Conservation (phyloP, 2,797 vertebrate genomes). For the Typhlichthys eigenmanni region DNA sequence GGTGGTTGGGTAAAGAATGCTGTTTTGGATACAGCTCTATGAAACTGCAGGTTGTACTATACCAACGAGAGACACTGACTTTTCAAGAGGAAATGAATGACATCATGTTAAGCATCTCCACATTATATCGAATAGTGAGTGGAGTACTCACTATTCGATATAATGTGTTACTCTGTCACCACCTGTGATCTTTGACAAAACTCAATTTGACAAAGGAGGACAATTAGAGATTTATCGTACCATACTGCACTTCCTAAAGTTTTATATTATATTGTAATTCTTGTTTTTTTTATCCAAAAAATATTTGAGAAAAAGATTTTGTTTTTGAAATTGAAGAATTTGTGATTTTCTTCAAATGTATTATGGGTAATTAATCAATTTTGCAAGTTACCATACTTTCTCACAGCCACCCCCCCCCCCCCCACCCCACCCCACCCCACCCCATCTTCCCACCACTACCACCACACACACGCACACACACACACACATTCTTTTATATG, state of each 20-base stretch:
- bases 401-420: not conserved
- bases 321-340: too few species aligned
- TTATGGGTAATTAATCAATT: not conserved
- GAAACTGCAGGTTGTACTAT: slow-evolving; percentile 31
- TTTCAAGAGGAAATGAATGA: slow-evolving; percentile 57
- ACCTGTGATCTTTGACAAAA: too few species aligned
- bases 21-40: slow-evolving; percentile 38
- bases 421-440: too few species aligned
- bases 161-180: too few species aligned
- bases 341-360: too few species aligned
- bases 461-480: slow-evolving; percentile 2
- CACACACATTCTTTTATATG: slow-evolving; percentile 29
- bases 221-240: too few species aligned
- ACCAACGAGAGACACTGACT: slow-evolving; percentile 31
- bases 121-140: slow-evolving; percentile 7
- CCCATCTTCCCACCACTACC: not conserved
- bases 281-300: too few species aligned
- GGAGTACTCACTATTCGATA: slow-evolving; percentile 2
- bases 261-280: too few species aligned
- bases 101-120: slow-evolving; percentile 53
- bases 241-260: too few species aligned
- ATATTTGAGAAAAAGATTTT: too few species aligned
- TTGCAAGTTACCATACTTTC: slow-evolving; percentile 32
- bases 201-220: too few species aligned
- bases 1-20: slow-evolving; percentile 14